Base-by-base conservation (phyloP, 2,113 vertebrate species). In the Pitta sordida region DNA sequence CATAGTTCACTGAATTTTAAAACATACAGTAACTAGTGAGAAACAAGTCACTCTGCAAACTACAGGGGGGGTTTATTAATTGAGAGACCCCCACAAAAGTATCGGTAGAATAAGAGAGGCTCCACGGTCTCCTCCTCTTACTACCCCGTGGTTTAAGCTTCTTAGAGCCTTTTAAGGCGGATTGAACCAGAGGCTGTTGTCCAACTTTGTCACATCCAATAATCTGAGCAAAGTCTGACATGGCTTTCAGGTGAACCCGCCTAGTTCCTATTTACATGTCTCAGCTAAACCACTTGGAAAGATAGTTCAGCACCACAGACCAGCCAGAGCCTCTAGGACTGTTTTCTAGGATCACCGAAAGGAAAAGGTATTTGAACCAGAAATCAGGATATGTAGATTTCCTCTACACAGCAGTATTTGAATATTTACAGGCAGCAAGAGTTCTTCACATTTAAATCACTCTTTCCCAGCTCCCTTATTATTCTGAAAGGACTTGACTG, bases 201-300 rank as follows among this genome's bases (percentile, higher is more conserved):
- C 95, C 93, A 96, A 96, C 93, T 96, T 96, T 96, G 96, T 96
- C 96, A 96, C 91, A 85, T 93, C 60, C 70, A 94, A 93, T 95
- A 93, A 95, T 69, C 73, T 88, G 49, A 70, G 73, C 39, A 53
- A 96, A 95, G 64, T 56, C 65, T 95, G 94, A 95, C 76, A 59
- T 73, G 94, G 93, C 96, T 97, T 96, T 97, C 93, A 94, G 94
- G 92, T 97, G 94, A 96, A 97, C 95, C 92, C 95, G 0, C 70
- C 71, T 73, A 88, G 95, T 46, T 97, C 76, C 89, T 90, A 91
- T 70, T 95, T 89, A 73, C 74, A 64, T 16, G 43, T 27, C 78
- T 67, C 79, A 43, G 58, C 76, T 89, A 85, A 97, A 90, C 63
- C 15, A 16, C 79, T 74, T 43, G 84, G 88, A 85, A 95, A 88